Conservation (phyloP, 2,888 invertebrate genomes). For the Beris chalybata region DNA sequence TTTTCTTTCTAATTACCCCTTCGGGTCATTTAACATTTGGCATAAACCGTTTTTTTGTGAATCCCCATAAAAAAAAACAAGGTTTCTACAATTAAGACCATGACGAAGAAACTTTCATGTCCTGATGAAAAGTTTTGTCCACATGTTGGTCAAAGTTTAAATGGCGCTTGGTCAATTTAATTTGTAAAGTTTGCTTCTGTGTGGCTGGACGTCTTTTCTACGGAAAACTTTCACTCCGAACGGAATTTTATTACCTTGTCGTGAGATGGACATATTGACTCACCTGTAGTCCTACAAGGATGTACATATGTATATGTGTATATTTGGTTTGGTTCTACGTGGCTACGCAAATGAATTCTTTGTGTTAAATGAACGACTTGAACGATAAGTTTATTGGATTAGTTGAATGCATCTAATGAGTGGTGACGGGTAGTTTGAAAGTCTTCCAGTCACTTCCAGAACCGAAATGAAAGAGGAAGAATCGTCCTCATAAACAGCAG, state of each 20-base stretch:
- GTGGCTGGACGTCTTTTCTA: background rate
- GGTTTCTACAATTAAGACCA: no score
- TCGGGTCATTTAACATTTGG: no score
- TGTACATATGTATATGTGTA: no score
- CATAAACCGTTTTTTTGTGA: no score
- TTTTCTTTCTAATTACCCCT: no score
- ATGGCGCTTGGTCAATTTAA: constrained; percentile 38
- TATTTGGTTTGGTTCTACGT: background rate
- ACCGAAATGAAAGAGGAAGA: no score
- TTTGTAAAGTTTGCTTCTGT: constrained; percentile 34
- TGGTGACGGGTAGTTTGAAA: background rate
- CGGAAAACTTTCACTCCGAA: constrained; percentile 26
- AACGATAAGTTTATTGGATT: constrained; percentile 7
- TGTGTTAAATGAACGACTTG: no score
- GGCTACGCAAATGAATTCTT: background rate
- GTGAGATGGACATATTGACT: constrained; percentile 1
- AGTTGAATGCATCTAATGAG: constrained; percentile 7
- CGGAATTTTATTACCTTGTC: constrained; percentile 30
- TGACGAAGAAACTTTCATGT: no score
- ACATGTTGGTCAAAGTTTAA: constrained; percentile 38
- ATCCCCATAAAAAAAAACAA: no score
- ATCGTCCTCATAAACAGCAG: no score
- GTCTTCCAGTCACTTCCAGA: no score
- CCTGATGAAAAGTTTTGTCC: constrained; percentile 15
- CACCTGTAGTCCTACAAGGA: no score